phyloP scores from a whole-genome alignment of 2,888 invertebrate species.

The Andrena camellia region DNA sequence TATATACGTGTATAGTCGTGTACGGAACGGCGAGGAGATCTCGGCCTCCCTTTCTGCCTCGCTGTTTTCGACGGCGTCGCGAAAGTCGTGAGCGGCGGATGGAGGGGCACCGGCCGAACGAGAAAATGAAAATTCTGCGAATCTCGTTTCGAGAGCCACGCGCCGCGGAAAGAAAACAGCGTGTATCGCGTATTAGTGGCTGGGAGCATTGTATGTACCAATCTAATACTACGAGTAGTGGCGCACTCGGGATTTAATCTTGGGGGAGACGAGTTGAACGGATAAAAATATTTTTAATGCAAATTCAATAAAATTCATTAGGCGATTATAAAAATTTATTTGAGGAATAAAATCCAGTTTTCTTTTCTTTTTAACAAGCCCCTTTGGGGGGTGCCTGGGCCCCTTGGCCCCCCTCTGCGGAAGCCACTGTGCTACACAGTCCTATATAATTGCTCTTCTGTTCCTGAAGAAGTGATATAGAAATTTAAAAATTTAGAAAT shows the following conservation, averaged over 20 bases:
- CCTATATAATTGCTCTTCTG: no score
- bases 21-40: constrained; percentile 22
- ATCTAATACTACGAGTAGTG: neutral
- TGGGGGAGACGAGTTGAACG: neutral
- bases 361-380: no score
- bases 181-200: constrained; percentile 4
- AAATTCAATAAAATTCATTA: no score
- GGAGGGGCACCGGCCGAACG: constrained; percentile 17
- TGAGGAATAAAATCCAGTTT: no score
- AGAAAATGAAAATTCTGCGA: constrained; percentile 64
- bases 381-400: no score
- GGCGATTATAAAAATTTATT: no score
- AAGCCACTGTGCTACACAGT: no score
- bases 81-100: constrained; percentile 39
- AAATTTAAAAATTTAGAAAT: no score
- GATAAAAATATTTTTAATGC: no score
- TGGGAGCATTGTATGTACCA: neutral
- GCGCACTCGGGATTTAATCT: neutral
- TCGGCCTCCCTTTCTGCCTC: constrained; percentile 27
- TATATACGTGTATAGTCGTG: constrained; percentile 28
- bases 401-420: no score
- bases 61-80: constrained; percentile 44
- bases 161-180: neutral
- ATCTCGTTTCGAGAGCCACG: constrained; percentile 21
- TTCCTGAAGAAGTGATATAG: no score